Base-by-base conservation (phyloP, 2,888 invertebrate species). In the Neoascia interrupta region DNA sequence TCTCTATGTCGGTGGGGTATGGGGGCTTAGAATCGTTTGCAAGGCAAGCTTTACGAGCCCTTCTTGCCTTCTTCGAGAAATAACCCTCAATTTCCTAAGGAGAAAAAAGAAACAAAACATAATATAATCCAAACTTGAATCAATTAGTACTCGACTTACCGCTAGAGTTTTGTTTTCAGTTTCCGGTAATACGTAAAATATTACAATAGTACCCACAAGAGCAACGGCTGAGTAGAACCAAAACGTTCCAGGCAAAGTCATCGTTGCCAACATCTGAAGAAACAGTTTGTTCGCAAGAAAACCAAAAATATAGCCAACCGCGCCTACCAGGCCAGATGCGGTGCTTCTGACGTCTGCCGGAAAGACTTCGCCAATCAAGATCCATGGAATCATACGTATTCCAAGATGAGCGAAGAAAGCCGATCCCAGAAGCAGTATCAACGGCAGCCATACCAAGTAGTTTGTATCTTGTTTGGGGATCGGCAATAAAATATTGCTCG, bases 311-410 rank as follows among this genome's bases (percentile, higher is more conserved):
- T 95, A 96, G 2, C 94, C 94, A 0, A 92, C 89, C 0, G 93
- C 94, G 13, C 94, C 92, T 0, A 94, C 92, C 2, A 94, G 87
- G 0, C 95, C 95, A 0, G 94, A 93, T 0, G 94, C 94, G 0
- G 91, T 91, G 1, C 94, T 92, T 19, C 95, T 90, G 0, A 93
- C 92, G 70, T 92, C 91, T 0, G 92, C 91, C 21, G 93, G 92
- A 84, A 91, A 94, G 74, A 95, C 93, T 89, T 96, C 95, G 5
- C 95, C 95, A 36, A 94, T 93, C 8, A 95, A 89, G 80, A 96
- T 92, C 95, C 95, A 96, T 0, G 95, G 95, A 41, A 96, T 87
- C 74, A 94, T 88, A 56, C 94, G 90, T 43, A 95, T 93, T 18
- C 87, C 87, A 2, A 92, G 88, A 84, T 95, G 94, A 0, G 94